Evolutionary conservation across 2,888 invertebrate genomes (phyloP).

Genomic region (Bursaphelenchus okinawaensis): DNA sequence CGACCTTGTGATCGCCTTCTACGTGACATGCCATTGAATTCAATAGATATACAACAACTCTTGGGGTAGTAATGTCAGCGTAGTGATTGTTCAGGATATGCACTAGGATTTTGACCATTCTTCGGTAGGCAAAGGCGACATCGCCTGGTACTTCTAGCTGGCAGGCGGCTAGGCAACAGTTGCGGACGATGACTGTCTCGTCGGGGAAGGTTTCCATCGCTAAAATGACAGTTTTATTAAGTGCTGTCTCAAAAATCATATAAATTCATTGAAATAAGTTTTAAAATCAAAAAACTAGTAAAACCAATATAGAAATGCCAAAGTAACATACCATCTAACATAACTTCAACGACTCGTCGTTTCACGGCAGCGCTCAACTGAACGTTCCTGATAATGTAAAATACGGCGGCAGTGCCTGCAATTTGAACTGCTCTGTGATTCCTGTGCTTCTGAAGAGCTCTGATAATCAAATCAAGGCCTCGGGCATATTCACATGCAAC

Average conservation of each 20-base stretch:
- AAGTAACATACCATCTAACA: constrained; percentile 42
- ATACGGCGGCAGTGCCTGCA: constrained; percentile 77
- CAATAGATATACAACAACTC: constrained; percentile 85
- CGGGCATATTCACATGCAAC: constrained; percentile 25
- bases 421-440: constrained; percentile 85
- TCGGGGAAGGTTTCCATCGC: constrained; percentile 55
- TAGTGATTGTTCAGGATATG: constrained; percentile 52
- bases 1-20: constrained; percentile 82
- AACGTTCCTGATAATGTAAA: constrained; percentile 68
- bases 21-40: constrained; percentile 95
- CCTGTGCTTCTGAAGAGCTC: constrained; percentile 82
- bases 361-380: constrained; percentile 52
- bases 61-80: constrained; percentile 80
- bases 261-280: background rate
- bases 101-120: constrained; percentile 51
- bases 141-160: constrained; percentile 90
- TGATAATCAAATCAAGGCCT: constrained; percentile 67
- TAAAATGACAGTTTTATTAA: constrained; percentile 22
- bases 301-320: background rate
- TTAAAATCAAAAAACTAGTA: background rate
- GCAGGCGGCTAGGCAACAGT: constrained; percentile 87
- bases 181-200: constrained; percentile 73
- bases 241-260: no score
- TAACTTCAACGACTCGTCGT: constrained; percentile 42
- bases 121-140: constrained; percentile 64